Percentiles rank a stretch among this genome's conserved stretches.
Conservation (phyloP, 2,113 vertebrate genomes). For the Meleagris gallopavo region DNA sequence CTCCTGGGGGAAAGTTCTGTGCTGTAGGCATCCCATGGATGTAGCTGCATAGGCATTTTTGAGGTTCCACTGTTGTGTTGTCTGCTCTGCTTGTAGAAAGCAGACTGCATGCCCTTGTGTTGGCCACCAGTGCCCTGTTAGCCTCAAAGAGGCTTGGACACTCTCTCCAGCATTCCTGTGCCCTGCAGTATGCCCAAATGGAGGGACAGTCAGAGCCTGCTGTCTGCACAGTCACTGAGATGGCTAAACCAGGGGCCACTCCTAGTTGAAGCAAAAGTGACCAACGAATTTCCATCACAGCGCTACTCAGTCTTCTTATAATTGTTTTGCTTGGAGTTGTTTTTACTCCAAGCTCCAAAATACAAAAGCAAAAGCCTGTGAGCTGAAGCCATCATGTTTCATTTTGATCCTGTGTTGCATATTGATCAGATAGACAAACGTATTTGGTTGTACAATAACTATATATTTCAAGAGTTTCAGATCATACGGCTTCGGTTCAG, state of each 20-base stretch:
- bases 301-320: background rate
- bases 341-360: background rate
- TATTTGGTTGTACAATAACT: background rate
- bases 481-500: background rate
- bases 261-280: background rate
- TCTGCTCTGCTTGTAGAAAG: background rate
- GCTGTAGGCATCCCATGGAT: fast-evolving
- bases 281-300: background rate
- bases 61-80: background rate
- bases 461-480: background rate
- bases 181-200: background rate
- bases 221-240: background rate
- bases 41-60: background rate
- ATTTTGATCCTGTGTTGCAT: background rate
- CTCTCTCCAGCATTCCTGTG: background rate
- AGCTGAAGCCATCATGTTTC: background rate
- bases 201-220: background rate
- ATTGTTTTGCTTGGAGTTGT: background rate
- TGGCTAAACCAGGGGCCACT: background rate
- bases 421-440: background rate
- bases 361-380: background rate
- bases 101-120: background rate
- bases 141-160: background rate
- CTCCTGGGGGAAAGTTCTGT: background rate
- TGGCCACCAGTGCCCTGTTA: background rate